These are phyloP conservation scores for Pseudobourletiella spinata DNA, from an alignment of 1,140 invertebrate genomes.

Conservation along the genomic window DNA sequence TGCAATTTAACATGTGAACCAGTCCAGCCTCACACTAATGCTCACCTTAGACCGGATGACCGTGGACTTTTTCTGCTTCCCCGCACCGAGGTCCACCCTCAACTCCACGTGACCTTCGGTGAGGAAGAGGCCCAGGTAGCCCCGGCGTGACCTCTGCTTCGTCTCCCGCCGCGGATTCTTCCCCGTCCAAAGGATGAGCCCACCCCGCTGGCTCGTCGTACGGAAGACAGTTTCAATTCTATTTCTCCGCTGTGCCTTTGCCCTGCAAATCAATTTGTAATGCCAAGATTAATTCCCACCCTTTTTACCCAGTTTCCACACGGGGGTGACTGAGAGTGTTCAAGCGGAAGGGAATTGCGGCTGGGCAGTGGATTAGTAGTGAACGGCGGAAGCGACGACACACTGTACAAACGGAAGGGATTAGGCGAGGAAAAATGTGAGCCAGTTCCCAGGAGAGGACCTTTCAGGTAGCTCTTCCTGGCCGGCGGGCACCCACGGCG, in stretches of 20 bases:
- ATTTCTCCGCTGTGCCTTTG: conserved; percentile 54
- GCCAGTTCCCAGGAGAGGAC: not conserved
- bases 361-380: not conserved
- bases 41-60: conserved; percentile 47
- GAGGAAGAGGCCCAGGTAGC: conserved; percentile 53
- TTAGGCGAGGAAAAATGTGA: not conserved
- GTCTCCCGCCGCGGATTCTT: conserved; percentile 1
- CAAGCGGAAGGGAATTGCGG: not conserved
- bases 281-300: too few relatives aligned
- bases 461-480: not conserved
- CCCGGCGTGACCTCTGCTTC: conserved; percentile 36
- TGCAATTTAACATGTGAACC: too few relatives aligned
- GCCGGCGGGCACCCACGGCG: not conserved
- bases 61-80: conserved; percentile 46
- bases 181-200: conserved; percentile 57
- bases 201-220: conserved; percentile 51
- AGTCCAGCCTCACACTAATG: too few relatives aligned
- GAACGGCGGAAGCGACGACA: too few relatives aligned
- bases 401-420: not conserved
- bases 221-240: conserved; percentile 60
- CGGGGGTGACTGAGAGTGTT: not conserved
- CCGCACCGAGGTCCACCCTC: conserved; percentile 51
- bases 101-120: conserved; percentile 51
- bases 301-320: not conserved
- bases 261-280: conserved; percentile 38